Conservation (phyloP, 2,113 vertebrate species). For the Excalfactoria chinensis region DNA sequence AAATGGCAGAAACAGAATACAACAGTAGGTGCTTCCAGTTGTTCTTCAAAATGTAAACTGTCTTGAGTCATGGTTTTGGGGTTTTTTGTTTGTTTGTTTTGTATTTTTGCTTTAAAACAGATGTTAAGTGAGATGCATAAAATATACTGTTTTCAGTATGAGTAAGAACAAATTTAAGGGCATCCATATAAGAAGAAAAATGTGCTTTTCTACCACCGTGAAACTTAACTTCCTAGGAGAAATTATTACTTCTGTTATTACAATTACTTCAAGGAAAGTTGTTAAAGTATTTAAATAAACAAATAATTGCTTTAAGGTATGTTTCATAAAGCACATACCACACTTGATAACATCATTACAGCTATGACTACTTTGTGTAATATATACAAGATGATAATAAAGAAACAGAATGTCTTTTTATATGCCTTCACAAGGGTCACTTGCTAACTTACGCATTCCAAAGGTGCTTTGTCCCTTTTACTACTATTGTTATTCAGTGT, state of each 20-base stretch:
- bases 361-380: not conserved
- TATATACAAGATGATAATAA: not conserved
- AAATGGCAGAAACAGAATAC: not conserved
- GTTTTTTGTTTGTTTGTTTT: no score
- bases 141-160: not conserved
- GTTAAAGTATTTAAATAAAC: constrained; percentile 6
- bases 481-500: not conserved
- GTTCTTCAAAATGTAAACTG: not conserved
- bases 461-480: not conserved
- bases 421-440: not conserved
- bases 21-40: not conserved
- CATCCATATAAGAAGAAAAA: not conserved
- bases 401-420: not conserved
- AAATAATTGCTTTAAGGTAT: not conserved
- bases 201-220: not conserved
- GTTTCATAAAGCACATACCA: not conserved
- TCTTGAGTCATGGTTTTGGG: not conserved
- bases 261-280: not conserved
- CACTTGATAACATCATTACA: not conserved
- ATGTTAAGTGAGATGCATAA: not conserved
- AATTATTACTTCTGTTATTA: not conserved
- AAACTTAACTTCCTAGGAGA: not conserved
- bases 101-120: not conserved
- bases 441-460: not conserved
- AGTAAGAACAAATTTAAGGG: not conserved